Evolutionary conservation across 2,888 invertebrate genomes (phyloP).

Genomic region (Neuroscelio doddi): DNA sequence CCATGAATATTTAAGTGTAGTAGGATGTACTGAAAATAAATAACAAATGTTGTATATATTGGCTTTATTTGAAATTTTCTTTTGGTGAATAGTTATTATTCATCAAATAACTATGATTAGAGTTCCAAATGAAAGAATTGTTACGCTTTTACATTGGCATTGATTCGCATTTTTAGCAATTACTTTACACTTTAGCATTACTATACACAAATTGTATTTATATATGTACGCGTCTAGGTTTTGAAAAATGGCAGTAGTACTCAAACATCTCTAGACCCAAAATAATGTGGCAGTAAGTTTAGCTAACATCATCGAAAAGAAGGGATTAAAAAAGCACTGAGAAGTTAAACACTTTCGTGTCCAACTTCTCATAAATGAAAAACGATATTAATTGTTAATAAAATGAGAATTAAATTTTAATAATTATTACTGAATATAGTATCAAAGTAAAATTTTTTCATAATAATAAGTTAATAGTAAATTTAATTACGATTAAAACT

Average conservation of each 20-base stretch:
- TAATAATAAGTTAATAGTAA: no score
- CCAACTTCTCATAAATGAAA: no score
- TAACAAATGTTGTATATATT: slow-evolving; percentile 14
- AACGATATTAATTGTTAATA: no score
- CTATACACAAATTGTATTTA: slow-evolving; percentile 34
- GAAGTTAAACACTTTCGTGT: no score
- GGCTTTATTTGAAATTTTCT: slow-evolving; percentile 25
- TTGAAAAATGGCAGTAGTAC: slow-evolving; percentile 69
- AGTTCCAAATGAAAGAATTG: slow-evolving; percentile 17
- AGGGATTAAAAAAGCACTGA: no score
- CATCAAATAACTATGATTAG: slow-evolving; percentile 23
- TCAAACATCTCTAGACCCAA: slow-evolving; percentile 64
- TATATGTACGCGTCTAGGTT: slow-evolving; percentile 52
- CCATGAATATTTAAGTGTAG: no score
- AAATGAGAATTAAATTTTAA: no score
- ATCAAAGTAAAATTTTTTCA: no score
- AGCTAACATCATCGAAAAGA: slow-evolving; percentile 57
- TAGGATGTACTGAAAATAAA: no score
- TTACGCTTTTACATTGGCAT: slow-evolving; percentile 21
- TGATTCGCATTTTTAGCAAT: slow-evolving; percentile 23
- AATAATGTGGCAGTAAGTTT: slow-evolving; percentile 65
- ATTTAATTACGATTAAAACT: no score
- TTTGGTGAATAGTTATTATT: slow-evolving; percentile 1
- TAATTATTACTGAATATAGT: no score
- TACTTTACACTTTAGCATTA: slow-evolving; percentile 22